phyloP scores from a whole-genome alignment of 2,888 invertebrate genomes.

The Acrocyrtus sp. region DNA sequence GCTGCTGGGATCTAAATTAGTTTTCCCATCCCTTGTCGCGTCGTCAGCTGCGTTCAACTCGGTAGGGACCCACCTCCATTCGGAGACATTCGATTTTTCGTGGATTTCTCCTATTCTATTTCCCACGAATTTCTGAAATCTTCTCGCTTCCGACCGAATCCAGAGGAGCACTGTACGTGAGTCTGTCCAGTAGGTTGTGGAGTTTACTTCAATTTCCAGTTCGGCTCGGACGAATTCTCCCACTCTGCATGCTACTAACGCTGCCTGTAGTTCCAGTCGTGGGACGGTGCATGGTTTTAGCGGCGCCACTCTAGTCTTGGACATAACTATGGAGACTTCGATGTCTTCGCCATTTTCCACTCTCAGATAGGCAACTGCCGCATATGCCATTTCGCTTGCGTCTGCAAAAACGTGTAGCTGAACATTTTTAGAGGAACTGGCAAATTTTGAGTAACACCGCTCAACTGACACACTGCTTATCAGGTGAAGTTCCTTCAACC shows the following conservation, averaged over 20 bases:
- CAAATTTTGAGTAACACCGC: not conserved
- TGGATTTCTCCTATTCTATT: constrained; percentile 56
- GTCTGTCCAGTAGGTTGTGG: constrained; percentile 47
- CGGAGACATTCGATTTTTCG: constrained; percentile 14
- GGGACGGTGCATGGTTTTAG: constrained; percentile 2
- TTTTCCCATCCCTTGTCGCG: constrained; percentile 24
- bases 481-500: not conserved
- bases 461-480: not conserved
- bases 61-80: constrained; percentile 55
- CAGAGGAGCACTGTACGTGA: constrained; percentile 51
- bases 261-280: constrained; percentile 17
- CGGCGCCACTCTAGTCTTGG: constrained; percentile 9
- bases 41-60: constrained; percentile 54
- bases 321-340: not conserved
- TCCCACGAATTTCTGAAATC: constrained; percentile 48
- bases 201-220: not conserved
- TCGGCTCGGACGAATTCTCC: not conserved
- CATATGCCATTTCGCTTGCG: constrained; percentile 18
- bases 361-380: constrained; percentile 10
- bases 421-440: not conserved
- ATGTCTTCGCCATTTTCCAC: not conserved
- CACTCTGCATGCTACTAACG: constrained; percentile 1
- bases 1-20: not conserved
- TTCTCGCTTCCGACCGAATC: constrained; percentile 28
- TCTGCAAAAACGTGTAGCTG: constrained; percentile 12